These are phyloP conservation scores for Tachina fera DNA, from an alignment of 2,888 invertebrate species.

Conservation along the genomic window DNA sequence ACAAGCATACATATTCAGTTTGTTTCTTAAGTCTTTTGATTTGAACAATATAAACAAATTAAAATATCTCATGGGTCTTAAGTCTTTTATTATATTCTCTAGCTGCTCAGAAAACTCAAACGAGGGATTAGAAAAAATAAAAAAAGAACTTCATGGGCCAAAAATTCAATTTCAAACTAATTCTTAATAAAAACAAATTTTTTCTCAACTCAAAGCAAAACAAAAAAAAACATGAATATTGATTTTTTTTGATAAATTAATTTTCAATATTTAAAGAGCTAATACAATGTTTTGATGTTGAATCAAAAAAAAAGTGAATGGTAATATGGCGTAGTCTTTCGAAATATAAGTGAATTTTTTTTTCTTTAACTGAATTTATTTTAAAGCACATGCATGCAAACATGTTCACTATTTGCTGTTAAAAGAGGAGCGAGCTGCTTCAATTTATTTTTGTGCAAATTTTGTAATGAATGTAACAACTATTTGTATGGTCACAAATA, in stretches of 20 bases:
- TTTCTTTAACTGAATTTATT: slow-evolving; percentile 14
- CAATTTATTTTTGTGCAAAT: slow-evolving; percentile 26
- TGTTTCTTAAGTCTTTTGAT: slow-evolving; percentile 5
- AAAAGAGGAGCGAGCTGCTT: slow-evolving; percentile 10
- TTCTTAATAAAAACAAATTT: background rate
- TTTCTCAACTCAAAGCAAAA: background rate
- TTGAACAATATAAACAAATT: background rate
- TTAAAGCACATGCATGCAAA: slow-evolving; percentile 13
- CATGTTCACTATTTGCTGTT: slow-evolving; percentile 6
- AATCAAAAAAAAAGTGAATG: slow-evolving; percentile 33
- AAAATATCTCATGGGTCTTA: background rate
- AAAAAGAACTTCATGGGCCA: background rate
- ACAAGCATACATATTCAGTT: too few relatives aligned
- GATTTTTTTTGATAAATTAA: slow-evolving; percentile 3
- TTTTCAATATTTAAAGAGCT: slow-evolving; percentile 2
- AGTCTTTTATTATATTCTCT: background rate
- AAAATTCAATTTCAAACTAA: background rate
- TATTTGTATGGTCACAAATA: slow-evolving; percentile 10
- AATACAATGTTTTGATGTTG: background rate
- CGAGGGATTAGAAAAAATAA: background rate
- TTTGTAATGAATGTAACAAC: slow-evolving; percentile 51
- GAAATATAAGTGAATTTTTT: background rate
- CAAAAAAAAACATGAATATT: background rate
- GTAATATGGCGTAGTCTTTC: slow-evolving; percentile 28
- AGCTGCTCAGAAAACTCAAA: background rate